phyloP scores from a whole-genome alignment of 2,797 vertebrate species.

The Platalea minor region DNA sequence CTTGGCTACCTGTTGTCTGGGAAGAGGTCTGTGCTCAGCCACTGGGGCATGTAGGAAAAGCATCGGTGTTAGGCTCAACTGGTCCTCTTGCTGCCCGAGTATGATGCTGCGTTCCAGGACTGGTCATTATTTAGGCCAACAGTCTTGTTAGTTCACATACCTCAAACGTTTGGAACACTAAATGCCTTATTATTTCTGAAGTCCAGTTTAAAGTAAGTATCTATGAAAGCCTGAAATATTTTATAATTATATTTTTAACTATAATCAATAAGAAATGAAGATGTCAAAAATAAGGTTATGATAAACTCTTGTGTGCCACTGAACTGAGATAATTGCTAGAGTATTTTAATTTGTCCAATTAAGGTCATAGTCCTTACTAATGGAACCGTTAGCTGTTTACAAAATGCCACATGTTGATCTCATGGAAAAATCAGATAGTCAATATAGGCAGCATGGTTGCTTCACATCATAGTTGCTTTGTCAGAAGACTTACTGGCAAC shows the following conservation, averaged over 20 bases:
- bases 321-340: not conserved
- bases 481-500: not conserved
- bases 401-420: not conserved
- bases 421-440: slow-evolving; percentile 9
- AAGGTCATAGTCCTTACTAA: slow-evolving; percentile 7
- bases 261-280: not conserved
- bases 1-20: not conserved
- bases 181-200: not conserved
- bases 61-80: not conserved
- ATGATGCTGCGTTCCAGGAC: not conserved
- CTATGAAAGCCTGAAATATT: not conserved
- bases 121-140: not conserved
- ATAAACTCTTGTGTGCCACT: not conserved
- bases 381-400: not conserved
- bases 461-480: not conserved
- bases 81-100: not conserved
- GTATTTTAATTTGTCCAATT: slow-evolving; percentile 5
- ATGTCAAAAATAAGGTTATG: not conserved
- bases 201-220: not conserved
- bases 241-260: not conserved
- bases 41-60: not conserved
- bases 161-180: not conserved
- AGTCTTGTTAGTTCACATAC: not conserved
- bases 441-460: not conserved
- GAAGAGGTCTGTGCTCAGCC: not conserved